Evolutionary conservation across 2,113 vertebrate genomes (phyloP), one percentile per base, ranked within the genome.

Genomic region (Chionomys nivalis): DNA sequence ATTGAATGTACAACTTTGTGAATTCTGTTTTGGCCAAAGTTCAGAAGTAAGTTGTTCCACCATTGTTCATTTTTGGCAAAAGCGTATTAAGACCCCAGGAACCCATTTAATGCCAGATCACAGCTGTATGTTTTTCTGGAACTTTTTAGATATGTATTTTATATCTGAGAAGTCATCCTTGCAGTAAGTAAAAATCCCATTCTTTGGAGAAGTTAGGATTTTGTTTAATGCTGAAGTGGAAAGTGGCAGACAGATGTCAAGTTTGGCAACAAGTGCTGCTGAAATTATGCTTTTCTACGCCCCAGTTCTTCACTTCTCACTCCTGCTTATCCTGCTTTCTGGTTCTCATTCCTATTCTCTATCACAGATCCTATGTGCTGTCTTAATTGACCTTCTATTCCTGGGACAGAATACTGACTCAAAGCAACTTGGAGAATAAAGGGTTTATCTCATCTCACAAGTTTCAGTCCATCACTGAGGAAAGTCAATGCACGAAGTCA

Each of bases 1-100:
- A 86, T 86, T 66, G 68, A 77, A 47, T 52, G 58, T 92, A 88
- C 88, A 72, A 93, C 70, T 94, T 91, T 87, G 44, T 70, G 72
- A 89, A 72, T 66, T 65, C 11, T 82, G 58, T 96, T 95, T 96
- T 90, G 90, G 66, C 65, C 72, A 68, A 28, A 97, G 55, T 82
- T 49, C 65, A 87, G 94, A 92, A 94, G 12, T 87, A 81, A 94
- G 39, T 96, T 17, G 9, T 91, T 98, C 94, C 24, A 24, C 4
- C 47, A 52, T 89, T 65, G 24, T 58, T 96, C 78, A 78, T 52
- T 97, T 61, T 95, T 97, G 96, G 47, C 66, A 90, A 95, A 95
- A 92, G 31, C 13, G 1, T 70, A 3, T 70, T 42, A 89, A 77
- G 81, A 89, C 77, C 23, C 4, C 82, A 73, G 86, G 28, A 94